These are phyloP conservation scores for Triplophysa siluroides DNA, from an alignment of 2,113 vertebrate species.

Conservation along the genomic window DNA sequence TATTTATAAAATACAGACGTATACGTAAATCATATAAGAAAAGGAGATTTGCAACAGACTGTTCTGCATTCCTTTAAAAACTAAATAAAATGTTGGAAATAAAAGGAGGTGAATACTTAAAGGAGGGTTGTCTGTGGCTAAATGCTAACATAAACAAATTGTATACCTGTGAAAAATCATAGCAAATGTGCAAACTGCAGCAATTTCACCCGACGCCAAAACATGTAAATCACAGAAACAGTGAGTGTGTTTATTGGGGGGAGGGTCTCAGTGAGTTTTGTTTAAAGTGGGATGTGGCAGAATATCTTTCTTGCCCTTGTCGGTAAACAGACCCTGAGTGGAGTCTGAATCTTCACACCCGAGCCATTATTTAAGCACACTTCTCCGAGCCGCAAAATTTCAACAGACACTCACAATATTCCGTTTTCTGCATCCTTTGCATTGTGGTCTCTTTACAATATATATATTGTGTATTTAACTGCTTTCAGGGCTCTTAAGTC, in stretches of 20 bases:
- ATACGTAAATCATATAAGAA: no score
- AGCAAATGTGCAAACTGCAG: neutral
- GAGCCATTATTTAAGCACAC: conserved; percentile 2
- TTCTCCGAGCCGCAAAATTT: neutral
- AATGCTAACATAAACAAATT: neutral
- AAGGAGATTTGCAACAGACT: no score
- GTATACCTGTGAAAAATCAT: neutral
- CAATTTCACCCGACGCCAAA: neutral
- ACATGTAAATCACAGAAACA: neutral
- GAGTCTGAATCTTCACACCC: conserved; percentile 6
- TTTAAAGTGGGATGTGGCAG: conserved; percentile 11
- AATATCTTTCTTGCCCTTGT: conserved; percentile 17
- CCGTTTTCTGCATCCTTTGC: neutral
- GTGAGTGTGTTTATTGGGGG: neutral
- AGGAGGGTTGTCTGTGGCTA: no score
- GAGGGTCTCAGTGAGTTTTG: conserved; percentile 29
- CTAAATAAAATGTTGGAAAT: no score
- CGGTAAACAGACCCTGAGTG: conserved; percentile 35
- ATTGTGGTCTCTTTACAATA: neutral
- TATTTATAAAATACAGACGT: no score
- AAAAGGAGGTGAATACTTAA: no score
- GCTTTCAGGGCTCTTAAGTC: no score
- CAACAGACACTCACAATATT: no score
- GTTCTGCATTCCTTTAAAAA: no score
- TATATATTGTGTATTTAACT: no score